Evolutionary conservation across 2,113 vertebrate species (phyloP).

Genomic region (human (Homo sapiens)): DNA sequence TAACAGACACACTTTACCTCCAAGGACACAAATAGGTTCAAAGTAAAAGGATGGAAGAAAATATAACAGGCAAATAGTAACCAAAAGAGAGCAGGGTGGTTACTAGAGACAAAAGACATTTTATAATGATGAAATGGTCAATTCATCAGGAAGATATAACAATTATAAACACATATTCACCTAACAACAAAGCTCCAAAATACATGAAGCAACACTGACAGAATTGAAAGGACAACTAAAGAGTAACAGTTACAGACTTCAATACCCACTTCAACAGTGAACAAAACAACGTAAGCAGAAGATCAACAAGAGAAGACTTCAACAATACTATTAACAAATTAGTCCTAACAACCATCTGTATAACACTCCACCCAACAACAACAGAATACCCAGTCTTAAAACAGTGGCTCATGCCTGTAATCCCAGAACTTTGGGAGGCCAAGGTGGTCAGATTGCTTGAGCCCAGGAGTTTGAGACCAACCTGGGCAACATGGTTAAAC

Average conservation of each 20-base stretch:
- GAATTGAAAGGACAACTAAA: neutral
- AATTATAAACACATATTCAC: neutral
- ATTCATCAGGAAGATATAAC: neutral
- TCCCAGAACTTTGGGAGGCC: too few species aligned
- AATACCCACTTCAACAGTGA: neutral
- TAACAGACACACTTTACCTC: neutral
- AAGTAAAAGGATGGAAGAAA: neutral
- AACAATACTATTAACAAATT: neutral
- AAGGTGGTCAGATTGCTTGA: too few species aligned
- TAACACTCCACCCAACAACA: neutral
- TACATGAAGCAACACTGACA: neutral
- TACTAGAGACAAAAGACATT: neutral
- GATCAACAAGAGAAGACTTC: neutral
- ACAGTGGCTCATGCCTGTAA: too few species aligned
- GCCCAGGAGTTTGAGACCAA: too few species aligned
- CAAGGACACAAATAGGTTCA: neutral
- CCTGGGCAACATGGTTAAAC: too few species aligned
- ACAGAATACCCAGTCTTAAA: neutral
- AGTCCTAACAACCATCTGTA: neutral
- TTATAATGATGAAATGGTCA: neutral
- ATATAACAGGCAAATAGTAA: neutral
- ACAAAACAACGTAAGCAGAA: neutral
- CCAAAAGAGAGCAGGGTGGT: neutral
- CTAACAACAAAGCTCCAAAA: neutral
- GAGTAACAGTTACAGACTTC: neutral